Evolutionary conservation across 1,140 invertebrate species (phyloP).

Genomic region (Halotydeus destructor): DNA sequence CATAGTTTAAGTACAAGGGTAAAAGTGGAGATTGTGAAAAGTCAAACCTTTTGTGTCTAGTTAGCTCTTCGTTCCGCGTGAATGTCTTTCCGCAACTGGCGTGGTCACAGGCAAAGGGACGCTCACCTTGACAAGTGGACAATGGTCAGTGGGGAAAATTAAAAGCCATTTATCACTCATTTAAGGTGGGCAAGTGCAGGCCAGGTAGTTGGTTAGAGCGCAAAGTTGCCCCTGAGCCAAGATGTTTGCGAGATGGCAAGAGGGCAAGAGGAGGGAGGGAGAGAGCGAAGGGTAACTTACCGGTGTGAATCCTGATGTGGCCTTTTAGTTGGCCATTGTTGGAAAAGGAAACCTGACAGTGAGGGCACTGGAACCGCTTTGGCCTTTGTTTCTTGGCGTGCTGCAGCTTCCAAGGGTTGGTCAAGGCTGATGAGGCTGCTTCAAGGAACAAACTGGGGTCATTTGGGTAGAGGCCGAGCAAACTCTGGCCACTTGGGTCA

Average conservation of each 20-base stretch:
- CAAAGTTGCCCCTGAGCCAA: no score
- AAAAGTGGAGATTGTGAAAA: constrained; percentile 45
- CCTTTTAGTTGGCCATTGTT: constrained; percentile 81
- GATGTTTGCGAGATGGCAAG: no score
- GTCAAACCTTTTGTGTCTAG: constrained; percentile 66
- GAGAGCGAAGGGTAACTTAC: no score
- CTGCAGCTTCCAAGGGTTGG: constrained; percentile 1
- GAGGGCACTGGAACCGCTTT: constrained; percentile 66
- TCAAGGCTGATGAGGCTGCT: not conserved
- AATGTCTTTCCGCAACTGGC: constrained; percentile 57
- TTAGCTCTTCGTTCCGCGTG: constrained; percentile 71
- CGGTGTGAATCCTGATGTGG: constrained; percentile 73
- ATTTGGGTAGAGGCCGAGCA: not conserved
- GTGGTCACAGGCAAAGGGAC: constrained; percentile 58
- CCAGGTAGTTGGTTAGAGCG: constrained; percentile 9
- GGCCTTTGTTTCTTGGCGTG: constrained; percentile 48
- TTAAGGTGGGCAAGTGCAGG: not conserved
- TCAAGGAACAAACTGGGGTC: not conserved
- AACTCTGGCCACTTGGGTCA: not conserved
- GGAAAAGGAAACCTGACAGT: constrained; percentile 69
- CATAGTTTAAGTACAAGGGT: constrained; percentile 63
- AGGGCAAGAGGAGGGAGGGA: no score
- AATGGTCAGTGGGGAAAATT: no score
- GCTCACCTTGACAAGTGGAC: constrained; percentile 18
- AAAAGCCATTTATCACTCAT: no score